Evolutionary conservation across 1,140 invertebrate genomes (phyloP), one percentile per base, ranked within the genome.

Genomic region (Brachionus asplanchnoidis): DNA sequence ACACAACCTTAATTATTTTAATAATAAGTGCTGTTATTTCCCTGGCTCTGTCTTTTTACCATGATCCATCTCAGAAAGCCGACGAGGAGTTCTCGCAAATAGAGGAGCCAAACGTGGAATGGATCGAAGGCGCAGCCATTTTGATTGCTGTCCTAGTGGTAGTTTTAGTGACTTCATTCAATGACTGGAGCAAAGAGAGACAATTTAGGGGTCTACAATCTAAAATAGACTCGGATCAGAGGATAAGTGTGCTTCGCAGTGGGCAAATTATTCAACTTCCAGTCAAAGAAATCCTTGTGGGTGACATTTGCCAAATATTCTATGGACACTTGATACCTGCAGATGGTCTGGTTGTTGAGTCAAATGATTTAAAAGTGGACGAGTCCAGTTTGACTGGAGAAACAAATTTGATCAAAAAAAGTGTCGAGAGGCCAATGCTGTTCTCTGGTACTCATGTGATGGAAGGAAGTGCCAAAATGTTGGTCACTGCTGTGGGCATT

Each of bases 381-480:
- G 97, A 99, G 91, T 98, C 96, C 84, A 98, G 97, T 86, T 92
- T 99, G 86, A 99, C 97, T 86, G 97, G 97, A 87, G 97, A 99
- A 92, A 99, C 97, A 12, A 97, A 99, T 92, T 96, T 98, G 92
- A 97, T 99, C 36, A 98, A 97, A 90, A 99, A 99, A 90, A 95
- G 95, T 90, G n/a, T 42, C n/a, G 89, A 92, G 73, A 95, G 90
- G 89, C 92, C 75, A 97, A 99, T 93, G 97, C 98, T 94, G 93
- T 99, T 87, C 93, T 99, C 86, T 94, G 97, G 97, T 87, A 99
- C 97, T 77, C 97, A 99, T 91, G 97, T 99, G 66, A 99, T 99
- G 98, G 98, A 99, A 91, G 98, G 98, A 75, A 99, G 97, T 87
- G 98, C 97, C 42, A 98, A 98, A 92, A 99, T 99, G 95, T 90